Percentiles rank a stretch among this genome's conserved stretches.
phyloP scores from a whole-genome alignment of 2,113 vertebrate species.

The Nymphicus hollandicus region DNA sequence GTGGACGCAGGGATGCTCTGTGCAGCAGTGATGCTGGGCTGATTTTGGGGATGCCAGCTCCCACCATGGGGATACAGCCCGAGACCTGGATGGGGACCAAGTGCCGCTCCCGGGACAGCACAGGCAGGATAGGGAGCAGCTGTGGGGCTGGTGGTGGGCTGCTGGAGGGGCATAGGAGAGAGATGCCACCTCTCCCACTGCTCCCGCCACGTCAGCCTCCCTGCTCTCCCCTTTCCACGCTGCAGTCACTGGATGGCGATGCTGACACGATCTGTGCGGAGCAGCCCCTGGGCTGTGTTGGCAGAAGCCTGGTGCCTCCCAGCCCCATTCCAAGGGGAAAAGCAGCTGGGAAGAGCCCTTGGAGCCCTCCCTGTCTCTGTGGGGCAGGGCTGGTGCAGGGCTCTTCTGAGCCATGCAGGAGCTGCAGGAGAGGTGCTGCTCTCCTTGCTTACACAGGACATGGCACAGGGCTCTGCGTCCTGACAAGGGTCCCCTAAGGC shows the following conservation, averaged over 20 bases:
- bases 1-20: not conserved
- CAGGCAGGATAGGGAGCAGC: not conserved
- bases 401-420: not conserved
- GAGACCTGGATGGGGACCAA: not conserved
- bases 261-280: not conserved
- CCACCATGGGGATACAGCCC: not conserved
- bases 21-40: not conserved
- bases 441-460: not conserved
- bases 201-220: not conserved
- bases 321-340: not conserved
- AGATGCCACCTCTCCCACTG: not conserved
- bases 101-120: fast-evolving
- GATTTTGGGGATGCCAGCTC: not conserved
- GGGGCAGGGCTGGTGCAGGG: not conserved
- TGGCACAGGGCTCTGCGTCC: fast-evolving
- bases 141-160: fast-evolving
- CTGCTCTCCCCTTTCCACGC: not conserved
- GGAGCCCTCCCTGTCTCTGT: not conserved
- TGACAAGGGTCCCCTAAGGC: too few relatives aligned
- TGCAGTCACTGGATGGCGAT: constrained; percentile 43
- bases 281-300: not conserved
- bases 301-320: not conserved
- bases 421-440: not conserved
- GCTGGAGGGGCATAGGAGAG: not conserved
- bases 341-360: not conserved